Percentiles rank a stretch among this genome's conserved stretches.
phyloP scores from a whole-genome alignment of 2,797 vertebrate species.

The Remorina albescens region DNA sequence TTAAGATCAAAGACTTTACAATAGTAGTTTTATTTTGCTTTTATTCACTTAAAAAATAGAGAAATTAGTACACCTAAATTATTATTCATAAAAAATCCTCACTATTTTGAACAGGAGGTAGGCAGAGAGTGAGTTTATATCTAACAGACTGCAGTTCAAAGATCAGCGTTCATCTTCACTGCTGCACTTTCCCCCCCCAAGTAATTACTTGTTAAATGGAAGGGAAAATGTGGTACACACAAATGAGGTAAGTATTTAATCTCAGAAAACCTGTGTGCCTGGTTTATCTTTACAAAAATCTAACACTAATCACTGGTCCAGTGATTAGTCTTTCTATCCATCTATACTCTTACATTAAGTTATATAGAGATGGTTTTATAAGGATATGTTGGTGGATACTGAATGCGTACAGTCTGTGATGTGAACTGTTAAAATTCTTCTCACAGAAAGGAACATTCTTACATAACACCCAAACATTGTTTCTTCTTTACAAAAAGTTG shows the following conservation, averaged over 20 bases:
- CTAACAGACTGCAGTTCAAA: constrained; percentile 28
- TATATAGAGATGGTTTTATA: not conserved
- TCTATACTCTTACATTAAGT: not conserved
- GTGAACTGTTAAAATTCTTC: constrained; percentile 36
- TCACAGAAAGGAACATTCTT: constrained; percentile 33
- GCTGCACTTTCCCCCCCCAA: not conserved
- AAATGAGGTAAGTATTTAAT: constrained; percentile 71
- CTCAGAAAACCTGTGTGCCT: not conserved
- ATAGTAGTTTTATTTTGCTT: not conserved
- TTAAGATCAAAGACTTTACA: not conserved
- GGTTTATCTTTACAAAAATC: not conserved
- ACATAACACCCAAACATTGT: constrained; percentile 52
- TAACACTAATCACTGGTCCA: too few relatives aligned
- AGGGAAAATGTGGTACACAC: constrained; percentile 14
- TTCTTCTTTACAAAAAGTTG: constrained; percentile 13
- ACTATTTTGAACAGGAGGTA: not conserved
- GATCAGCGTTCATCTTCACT: constrained; percentile 19
- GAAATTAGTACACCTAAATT: not conserved
- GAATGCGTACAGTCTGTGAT: accelerated
- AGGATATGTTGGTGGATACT: not conserved
- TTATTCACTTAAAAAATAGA: too few relatives aligned
- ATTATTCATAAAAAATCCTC: too few relatives aligned
- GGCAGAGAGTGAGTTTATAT: not conserved
- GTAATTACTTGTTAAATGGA: constrained; percentile 55
- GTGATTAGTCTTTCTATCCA: too few relatives aligned